Base-by-base conservation (phyloP, 2,113 vertebrate species). In the Cottus gobio region DNA sequence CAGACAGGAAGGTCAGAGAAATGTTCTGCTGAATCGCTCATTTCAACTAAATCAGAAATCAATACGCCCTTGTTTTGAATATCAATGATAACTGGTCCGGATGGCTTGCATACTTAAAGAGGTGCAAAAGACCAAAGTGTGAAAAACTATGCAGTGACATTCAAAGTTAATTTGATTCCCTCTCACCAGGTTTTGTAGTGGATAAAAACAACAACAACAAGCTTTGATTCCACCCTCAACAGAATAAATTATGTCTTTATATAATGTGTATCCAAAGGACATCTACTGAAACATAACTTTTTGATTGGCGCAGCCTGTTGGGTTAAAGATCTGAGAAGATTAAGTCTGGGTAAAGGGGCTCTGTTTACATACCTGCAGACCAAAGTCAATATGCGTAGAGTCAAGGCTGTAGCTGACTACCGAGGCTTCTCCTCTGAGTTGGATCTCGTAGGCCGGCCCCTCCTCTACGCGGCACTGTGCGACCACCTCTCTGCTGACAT, bases 401-500 rank as follows among this genome's bases (percentile, higher is more conserved):
- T 96, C 90, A 9, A 98, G 90, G 31, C 78, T 73, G 75, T 97
- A 99, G 65, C 8, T 91, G 91, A 97, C 70, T 1, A 85, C 30
- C 0, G 96, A 96, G 7, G 97, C 93, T 73, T 97, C 95, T 71
- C 96, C 96, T 1, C 73, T 91, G 11, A 99, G 94, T 0, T 6
- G 1, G 8, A 98, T 18, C 26, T 95, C 65, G 3, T 98, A 98
- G 12, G 77, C 91, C 0, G 97, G 96, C 1, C 97, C 98, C 6
- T 95, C 96, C 65, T 96, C 93, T 3, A 99, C 96, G 12, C 73
- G 31, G 9, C 97, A 98, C 74, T 95, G 86, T 0, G 96, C 97
- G 0, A 81, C 83, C 71, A 93, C 94, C 9, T 11, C 46, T 11
- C 91, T 92, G 0, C 77, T 37, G 50, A 96, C 85, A 69, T 96